phyloP scores from a whole-genome alignment of 2,797 vertebrate genomes.

The Enteromius paludinosus region DNA sequence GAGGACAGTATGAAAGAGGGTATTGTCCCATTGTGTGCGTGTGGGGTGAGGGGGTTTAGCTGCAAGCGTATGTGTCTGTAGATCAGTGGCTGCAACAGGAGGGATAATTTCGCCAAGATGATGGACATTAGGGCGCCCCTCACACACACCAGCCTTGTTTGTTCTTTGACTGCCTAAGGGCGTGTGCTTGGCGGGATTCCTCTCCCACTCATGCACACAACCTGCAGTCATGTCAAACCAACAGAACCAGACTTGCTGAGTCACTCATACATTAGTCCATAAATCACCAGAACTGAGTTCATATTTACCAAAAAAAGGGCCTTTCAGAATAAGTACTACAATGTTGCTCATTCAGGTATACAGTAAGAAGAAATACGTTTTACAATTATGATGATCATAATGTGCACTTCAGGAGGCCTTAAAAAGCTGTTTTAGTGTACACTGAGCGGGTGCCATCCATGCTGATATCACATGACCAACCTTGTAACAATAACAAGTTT shows the following conservation, averaged over 20 bases:
- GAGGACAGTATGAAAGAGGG: constrained; percentile 85
- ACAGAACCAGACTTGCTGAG: constrained; percentile 38
- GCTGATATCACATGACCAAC: neutral
- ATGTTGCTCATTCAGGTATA: neutral
- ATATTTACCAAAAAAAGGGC: neutral
- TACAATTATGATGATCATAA: neutral
- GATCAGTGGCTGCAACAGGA: constrained; percentile 81
- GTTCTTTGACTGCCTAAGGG: constrained; percentile 41
- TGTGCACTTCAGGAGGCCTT: neutral
- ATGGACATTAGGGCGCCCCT: constrained; percentile 85
- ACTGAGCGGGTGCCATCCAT: neutral
- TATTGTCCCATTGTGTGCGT: constrained; percentile 87
- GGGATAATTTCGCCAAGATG: constrained; percentile 93
- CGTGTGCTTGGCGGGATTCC: constrained; percentile 36
- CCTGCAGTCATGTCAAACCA: constrained; percentile 47
- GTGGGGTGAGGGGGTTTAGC: constrained; percentile 62
- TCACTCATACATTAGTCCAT: constrained; percentile 20
- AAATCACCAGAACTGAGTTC: neutral
- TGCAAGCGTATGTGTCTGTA: constrained; percentile 66
- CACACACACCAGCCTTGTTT: constrained; percentile 55
- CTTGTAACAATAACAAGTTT: neutral
- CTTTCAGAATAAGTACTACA: constrained; percentile 4
- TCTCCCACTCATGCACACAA: constrained; percentile 49
- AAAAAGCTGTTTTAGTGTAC: neutral
- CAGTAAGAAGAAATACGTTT: neutral